Evolutionary conservation across 2,797 vertebrate species (phyloP), one percentile per base, ranked within the genome.

Genomic region (Phoeniculus purpureus): DNA sequence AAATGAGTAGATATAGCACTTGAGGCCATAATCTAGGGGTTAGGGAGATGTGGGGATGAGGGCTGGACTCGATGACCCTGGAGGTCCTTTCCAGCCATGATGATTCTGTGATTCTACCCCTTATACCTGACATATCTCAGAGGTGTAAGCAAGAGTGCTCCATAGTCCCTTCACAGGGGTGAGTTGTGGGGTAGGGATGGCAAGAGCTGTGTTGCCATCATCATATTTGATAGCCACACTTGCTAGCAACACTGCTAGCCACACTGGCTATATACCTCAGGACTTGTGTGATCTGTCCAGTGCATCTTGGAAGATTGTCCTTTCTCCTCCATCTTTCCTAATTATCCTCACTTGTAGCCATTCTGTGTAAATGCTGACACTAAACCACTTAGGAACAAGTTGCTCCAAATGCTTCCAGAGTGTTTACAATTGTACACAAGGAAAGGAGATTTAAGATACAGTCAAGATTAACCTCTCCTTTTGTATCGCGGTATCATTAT

Each of bases 401-500:
- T 48, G 48, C 72, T 93, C 47, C 72, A 31, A 11, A 45, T 31
- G 61, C 71, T 84, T 48, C 52, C 71, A 82, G 64, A 32, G 71
- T 94, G 89, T 94, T 95, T 92, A 94, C 94, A 93, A 13, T 85
- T 86, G 74, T 77, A 61, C 77, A 65, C 81, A 88, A 89, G 89
- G 77, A 81, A 74, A 94, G 85, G 67, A 68, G 92, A 92, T 90
- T 90, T 81, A 83, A 85, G 51, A 34, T 75, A 15, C 1, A 87
- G 95, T 80, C 80, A 86, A 91, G 94, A 94, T 96, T 94, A 94
- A 94, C 91, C 94, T 93, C 89, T 92, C 74, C 85, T 95, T 93
- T 96, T 81, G 95, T 93, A 93, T 76, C 8, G 6, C 77, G 85
- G 90, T 95, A 90, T 95, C 91, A 91, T 95, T 93, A 95, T 91